Conservation (phyloP, 2,113 vertebrate species). For the Corvus cornix region DNA sequence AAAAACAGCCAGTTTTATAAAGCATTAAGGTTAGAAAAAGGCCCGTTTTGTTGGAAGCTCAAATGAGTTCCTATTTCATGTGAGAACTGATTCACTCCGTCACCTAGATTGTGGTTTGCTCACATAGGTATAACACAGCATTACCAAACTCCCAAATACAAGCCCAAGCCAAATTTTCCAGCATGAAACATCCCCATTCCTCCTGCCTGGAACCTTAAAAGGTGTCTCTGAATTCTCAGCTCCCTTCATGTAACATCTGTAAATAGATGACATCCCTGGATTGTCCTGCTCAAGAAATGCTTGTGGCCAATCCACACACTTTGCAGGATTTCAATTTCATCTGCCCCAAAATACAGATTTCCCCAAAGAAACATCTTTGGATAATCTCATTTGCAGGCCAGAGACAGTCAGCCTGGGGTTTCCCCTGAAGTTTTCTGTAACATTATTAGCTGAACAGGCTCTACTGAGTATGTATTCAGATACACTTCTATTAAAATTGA, state of each 20-base stretch:
- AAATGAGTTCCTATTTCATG: not conserved
- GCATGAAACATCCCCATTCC: not conserved
- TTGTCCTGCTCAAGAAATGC: not conserved
- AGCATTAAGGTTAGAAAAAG: not conserved
- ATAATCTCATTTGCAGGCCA: not conserved
- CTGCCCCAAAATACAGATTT: not conserved
- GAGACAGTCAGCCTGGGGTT: not conserved
- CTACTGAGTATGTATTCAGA: not conserved
- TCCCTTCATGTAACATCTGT: not conserved
- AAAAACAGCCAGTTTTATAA: not conserved
- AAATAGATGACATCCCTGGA: not conserved
- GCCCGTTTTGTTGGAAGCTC: not conserved
- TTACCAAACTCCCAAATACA: not conserved
- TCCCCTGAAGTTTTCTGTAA: not conserved
- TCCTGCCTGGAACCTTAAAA: not conserved
- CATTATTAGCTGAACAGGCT: not conserved
- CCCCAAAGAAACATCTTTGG: not conserved
- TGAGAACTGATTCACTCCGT: not conserved
- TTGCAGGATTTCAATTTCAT: not conserved
- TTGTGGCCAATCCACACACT: not conserved
- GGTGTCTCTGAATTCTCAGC: not conserved
- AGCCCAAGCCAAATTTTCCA: not conserved
- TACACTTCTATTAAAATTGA: not conserved
- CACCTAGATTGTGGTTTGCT: not conserved
- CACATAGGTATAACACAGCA: fast-evolving